Conservation (phyloP, 2,797 vertebrate genomes). For the Distichodus sexfasciatus region DNA sequence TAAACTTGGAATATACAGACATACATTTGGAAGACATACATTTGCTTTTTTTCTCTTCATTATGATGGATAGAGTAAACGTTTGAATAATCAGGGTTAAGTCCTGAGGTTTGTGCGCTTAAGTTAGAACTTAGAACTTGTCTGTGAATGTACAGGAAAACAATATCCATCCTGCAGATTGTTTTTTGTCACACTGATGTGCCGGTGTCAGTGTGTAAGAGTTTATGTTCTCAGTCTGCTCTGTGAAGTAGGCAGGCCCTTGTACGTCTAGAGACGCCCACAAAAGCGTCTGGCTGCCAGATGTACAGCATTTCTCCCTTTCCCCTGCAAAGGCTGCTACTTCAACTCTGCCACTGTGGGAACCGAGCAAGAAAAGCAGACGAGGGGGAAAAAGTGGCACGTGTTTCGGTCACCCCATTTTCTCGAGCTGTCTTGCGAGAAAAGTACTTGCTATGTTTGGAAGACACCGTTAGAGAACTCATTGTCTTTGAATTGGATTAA, state of each 20-base stretch:
- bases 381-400: conserved; percentile 4
- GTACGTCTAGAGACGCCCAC: conserved; percentile 48
- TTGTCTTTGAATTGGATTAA: conserved; percentile 11
- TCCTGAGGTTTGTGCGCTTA: neutral
- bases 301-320: conserved; percentile 48
- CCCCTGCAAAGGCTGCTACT: conserved; percentile 27
- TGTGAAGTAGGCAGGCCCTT: conserved; percentile 36
- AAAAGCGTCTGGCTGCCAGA: conserved; percentile 52
- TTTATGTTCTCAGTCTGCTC: conserved; percentile 28
- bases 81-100: no score
- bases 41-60: conserved; percentile 10
- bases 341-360: conserved; percentile 38
- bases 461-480: neutral
- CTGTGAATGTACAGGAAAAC: no score
- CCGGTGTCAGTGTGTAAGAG: conserved; percentile 27
- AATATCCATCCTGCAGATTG: neutral
- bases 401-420: neutral
- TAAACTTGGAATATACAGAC: conserved; percentile 24
- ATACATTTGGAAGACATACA: conserved; percentile 3
- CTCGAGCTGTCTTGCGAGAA: neutral
- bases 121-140: neutral
- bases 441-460: neutral
- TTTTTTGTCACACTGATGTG: conserved; percentile 21
- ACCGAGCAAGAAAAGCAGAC: conserved; percentile 34
- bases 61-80: no score